Evolutionary conservation across 2,797 vertebrate genomes (phyloP), one percentile per base, ranked within the genome.

Genomic region (Xiphophorus birchmanni): DNA sequence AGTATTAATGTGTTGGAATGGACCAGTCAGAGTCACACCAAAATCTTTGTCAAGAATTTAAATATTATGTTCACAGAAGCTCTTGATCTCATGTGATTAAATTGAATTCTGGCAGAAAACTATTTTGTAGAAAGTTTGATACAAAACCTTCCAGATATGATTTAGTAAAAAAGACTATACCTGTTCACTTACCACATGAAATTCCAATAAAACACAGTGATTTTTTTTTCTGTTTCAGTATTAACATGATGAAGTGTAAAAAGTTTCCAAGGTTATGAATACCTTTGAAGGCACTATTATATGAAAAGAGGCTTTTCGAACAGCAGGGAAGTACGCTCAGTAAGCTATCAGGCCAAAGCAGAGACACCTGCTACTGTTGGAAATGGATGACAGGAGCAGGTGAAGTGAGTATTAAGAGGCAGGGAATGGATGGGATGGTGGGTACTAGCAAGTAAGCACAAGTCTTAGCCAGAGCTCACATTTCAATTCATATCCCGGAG

Each of bases 401-500:
- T 56, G 81, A 82, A 80, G 81, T 67, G 81, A 82, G 91, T 86
- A 87, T 91, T 89, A 91, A 79, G 80, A 87, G 75, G 81, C 76
- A 78, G 82, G 82, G 80, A 82, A 90, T 88, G 79, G 86, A 85
- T 86, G 77, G 76, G 69, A 77, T 78, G 56, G 77, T 47, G 58
- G 74, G 81, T 75, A 84, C 83, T 73, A 84, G 84, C 45, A 72
- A 77, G 86, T 76, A 80, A 81, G 82, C 81, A 74, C 81, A 85
- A 80, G 88, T 86, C 85, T 89, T 81, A 91, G 84, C 85, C 79
- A 77, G 29, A 84, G 89, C 90, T 90, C 88, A 90, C 87, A 91
- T 92, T 94, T 93, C 92, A 94, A 90, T 93, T 87, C 90, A 82
- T 81, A 86, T 90, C 92, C 91, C 82, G 78, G 80, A 86, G 92